phyloP scores from a whole-genome alignment of 2,797 vertebrate species.

The Spea hammondii region DNA sequence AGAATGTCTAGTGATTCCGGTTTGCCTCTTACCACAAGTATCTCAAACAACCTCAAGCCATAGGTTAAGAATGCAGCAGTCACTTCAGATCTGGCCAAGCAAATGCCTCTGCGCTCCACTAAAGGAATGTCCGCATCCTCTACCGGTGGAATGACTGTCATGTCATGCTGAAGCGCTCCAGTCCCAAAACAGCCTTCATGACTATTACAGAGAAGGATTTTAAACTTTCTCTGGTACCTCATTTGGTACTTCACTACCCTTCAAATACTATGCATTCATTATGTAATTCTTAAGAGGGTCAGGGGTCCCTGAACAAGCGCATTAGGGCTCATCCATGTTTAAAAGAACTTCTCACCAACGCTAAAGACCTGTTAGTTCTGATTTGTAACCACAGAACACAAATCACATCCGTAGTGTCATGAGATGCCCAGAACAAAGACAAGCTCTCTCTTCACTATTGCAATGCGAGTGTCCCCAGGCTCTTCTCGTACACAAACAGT shows the following conservation, averaged over 20 bases:
- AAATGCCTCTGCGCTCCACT: constrained; percentile 4
- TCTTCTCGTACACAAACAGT: neutral
- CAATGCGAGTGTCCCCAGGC: neutral
- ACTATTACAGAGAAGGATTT: too few species aligned
- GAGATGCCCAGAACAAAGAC: too few species aligned
- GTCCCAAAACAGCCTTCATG: neutral
- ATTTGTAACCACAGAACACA: too few species aligned
- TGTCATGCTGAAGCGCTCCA: neutral
- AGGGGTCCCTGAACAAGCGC: too few species aligned
- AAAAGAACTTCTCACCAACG: too few species aligned
- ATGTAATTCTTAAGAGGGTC: too few species aligned
- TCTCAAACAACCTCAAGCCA: constrained; percentile 20
- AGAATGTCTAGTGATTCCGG: constrained; percentile 11
- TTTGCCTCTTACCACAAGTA: constrained; percentile 19
- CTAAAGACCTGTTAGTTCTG: too few species aligned
- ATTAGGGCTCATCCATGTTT: too few species aligned
- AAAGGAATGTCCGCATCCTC: neutral
- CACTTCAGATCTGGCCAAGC: constrained; percentile 1
- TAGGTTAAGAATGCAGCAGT: constrained; percentile 19
- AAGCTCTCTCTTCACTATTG: neutral
- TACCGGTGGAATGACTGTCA: neutral
- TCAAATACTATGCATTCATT: too few species aligned
- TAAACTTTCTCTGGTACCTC: too few species aligned
- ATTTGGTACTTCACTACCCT: too few species aligned
- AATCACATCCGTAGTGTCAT: too few species aligned